phyloP scores from a whole-genome alignment of 2,797 vertebrate species.

The Aselliscus stoliczkanus region DNA sequence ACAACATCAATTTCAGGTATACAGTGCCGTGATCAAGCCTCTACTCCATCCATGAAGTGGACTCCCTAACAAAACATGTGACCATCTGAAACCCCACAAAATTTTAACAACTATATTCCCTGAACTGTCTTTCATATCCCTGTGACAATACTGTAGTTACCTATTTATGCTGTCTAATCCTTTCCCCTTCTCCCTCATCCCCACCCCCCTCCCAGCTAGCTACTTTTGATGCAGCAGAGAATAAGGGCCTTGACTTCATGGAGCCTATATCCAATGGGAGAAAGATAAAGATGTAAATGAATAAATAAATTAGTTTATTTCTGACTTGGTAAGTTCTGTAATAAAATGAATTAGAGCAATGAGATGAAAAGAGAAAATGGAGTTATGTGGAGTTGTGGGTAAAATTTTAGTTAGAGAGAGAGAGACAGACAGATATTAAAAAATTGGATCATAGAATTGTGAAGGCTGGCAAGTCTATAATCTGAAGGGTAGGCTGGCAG shows the following conservation, averaged over 20 bases:
- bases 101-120: too few relatives aligned
- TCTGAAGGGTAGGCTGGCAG: background rate
- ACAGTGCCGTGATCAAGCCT: too few relatives aligned
- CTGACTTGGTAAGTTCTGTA: background rate
- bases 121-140: too few relatives aligned
- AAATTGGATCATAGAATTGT: background rate
- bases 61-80: too few relatives aligned
- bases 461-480: background rate
- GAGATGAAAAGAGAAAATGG: background rate
- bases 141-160: too few relatives aligned
- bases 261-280: background rate
- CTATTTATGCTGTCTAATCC: too few relatives aligned
- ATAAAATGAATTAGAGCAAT: background rate
- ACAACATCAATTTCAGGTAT: too few relatives aligned
- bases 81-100: too few relatives aligned
- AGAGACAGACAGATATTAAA: background rate
- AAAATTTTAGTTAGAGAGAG: background rate
- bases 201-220: too few relatives aligned
- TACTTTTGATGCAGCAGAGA: background rate
- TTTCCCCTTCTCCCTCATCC: too few relatives aligned
- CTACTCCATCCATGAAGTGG: too few relatives aligned
- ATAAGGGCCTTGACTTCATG: background rate
- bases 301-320: background rate
- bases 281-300: background rate
- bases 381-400: background rate